Base-by-base conservation (phyloP, 2,888 invertebrate species). In the Scrobipalpa atriplicella region DNA sequence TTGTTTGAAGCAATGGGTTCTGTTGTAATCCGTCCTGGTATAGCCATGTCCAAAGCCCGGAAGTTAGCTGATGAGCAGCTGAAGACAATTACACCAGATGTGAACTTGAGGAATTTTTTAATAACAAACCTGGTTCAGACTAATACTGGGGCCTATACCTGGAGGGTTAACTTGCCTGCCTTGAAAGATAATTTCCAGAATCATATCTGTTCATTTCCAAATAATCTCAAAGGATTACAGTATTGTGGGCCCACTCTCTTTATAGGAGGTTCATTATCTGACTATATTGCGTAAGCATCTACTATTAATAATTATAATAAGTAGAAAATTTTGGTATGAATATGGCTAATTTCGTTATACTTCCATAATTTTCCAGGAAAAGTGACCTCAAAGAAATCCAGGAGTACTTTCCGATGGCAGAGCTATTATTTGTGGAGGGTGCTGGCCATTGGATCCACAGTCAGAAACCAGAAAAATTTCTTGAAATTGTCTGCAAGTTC, bases 361-460 rank as follows among this genome's bases (percentile, higher is more conserved):
- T 63, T 65, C 62, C 67, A 66, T 68, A n/a, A 80, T 81, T 69
- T 82, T 82, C 66, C 83, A 91, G 90, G n/a, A 90, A 87, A 75
- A 86, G 85, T 80, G 95, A 96, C 80, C 92, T 95, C 60, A 85
- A 88, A 6, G 88, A 89, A 67, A 97, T 98, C 66, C 92, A 93
- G 77, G 93, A 94, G 70, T 87, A 96, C 65, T 98, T 98, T 79
- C 96, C 97, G 0, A 85, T 92, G 8, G 95, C 96, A 0, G 89
- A 95, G 71, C 93, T 98, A 77, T 84, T 92, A 61, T 95, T 95
- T 73, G 94, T 98, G 64, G 93, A 95, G 63, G 96, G 96, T 47
- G 97, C 99, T 7, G 98, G 98, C 0, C 99, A 99, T 85, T 97
- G 98, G 97, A 95, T 99, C 0, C 99, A 99, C 83, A 95, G 97